Evolutionary conservation across 2,888 invertebrate species (phyloP).

Genomic region (Callosobruchus maculatus): DNA sequence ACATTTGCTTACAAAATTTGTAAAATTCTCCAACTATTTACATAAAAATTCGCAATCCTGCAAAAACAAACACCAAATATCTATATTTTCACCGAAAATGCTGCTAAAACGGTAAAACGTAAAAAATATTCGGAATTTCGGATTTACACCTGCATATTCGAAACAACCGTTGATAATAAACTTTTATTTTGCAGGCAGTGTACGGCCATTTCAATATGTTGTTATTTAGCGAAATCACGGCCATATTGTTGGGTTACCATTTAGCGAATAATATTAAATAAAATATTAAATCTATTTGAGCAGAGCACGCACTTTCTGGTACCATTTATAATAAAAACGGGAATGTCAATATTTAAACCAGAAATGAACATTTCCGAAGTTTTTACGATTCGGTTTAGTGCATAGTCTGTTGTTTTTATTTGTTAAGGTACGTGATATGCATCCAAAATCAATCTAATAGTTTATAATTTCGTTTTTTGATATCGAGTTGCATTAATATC

Average conservation of each 20-base stretch:
- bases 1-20: too few relatives aligned
- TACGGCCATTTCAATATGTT: neutral
- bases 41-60: too few relatives aligned
- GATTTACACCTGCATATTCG: neutral
- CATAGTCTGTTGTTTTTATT: neutral
- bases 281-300: too few relatives aligned
- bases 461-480: too few relatives aligned
- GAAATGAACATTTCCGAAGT: neutral
- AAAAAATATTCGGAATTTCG: neutral
- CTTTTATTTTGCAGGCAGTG: neutral
- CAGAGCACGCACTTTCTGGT: too few relatives aligned
- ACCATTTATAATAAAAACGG: too few relatives aligned
- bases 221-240: neutral
- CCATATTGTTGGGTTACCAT: neutral
- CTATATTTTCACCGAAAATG: neutral
- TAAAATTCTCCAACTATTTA: too few relatives aligned
- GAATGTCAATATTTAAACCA: neutral
- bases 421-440: too few relatives aligned
- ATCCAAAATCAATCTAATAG: too few relatives aligned
- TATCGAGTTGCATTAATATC: too few relatives aligned
- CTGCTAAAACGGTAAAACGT: neutral
- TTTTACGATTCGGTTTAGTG: neutral
- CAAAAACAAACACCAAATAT: neutral
- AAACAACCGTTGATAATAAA: neutral
- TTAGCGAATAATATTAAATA: neutral